Percentiles rank a stretch among this genome's conserved stretches.
These are phyloP conservation scores for Listronotus bonariensis DNA, from an alignment of 1,140 invertebrate species.

Conservation along the genomic window DNA sequence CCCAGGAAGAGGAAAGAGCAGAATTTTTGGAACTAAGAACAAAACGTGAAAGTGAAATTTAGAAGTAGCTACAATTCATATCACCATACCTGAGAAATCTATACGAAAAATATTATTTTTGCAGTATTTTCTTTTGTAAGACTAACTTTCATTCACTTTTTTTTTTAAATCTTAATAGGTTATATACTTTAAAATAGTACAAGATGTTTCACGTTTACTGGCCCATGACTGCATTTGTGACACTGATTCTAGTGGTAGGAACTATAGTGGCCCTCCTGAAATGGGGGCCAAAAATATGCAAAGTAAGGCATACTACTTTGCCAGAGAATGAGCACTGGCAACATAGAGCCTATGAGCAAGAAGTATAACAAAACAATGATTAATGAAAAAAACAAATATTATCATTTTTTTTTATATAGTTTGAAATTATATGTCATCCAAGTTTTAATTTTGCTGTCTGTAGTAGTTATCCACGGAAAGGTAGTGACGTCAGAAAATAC, in stretches of 20 bases:
- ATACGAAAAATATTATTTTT: background rate
- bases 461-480: too few species aligned
- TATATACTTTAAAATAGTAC: conserved; percentile 8
- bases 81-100: too few species aligned
- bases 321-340: conserved; percentile 65
- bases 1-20: conserved; percentile 47
- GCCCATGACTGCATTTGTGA: conserved; percentile 71
- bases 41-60: conserved; percentile 80
- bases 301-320: conserved; percentile 67
- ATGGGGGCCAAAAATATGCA: conserved; percentile 70
- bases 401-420: too few species aligned
- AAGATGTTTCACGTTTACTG: conserved; percentile 52
- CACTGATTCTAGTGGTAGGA: conserved; percentile 70
- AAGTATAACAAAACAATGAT: conserved; percentile 51
- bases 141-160: too few species aligned
- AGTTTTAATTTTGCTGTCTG: too few species aligned
- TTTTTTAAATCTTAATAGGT: too few species aligned
- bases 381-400: too few species aligned
- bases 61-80: conserved; percentile 48
- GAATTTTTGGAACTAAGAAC: conserved; percentile 76
- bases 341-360: conserved; percentile 66
- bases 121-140: conserved; percentile 7
- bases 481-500: too few species aligned
- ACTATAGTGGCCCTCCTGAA: conserved; percentile 76
- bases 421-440: too few species aligned